Base-by-base conservation (phyloP, 2,113 vertebrate genomes). In the Panthera leo region DNA sequence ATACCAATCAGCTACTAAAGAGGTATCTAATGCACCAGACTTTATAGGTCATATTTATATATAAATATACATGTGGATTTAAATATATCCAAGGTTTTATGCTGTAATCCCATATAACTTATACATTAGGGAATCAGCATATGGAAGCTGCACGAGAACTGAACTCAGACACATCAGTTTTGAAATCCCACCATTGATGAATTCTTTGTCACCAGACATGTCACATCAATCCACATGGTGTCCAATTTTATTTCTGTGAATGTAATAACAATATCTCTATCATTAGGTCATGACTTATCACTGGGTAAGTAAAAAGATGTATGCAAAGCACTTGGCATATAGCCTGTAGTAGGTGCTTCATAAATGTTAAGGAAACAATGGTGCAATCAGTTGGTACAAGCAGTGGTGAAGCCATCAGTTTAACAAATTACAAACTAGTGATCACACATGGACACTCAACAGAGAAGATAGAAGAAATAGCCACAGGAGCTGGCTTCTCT, bases 101-200 rank as follows among this genome's bases (percentile, higher is more conserved):
- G 45, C 34, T 29, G 61, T 15, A 76, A 25, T 3, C 12, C 2
- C n/a, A 70, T 53, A 42, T 5, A 39, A 18, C 10, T 51, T 42
- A 16, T 36, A 42, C 65, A 31, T 86, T n/a, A 89, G 55, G 11
- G 11, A 90, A 87, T 29, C 10, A 61, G 31, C 8, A 18, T 51
- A 55, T 82, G 65, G 23, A 87, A 73, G 27, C 27, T n/a, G 14
- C 19, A 27, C 63, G 15, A 61, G 67, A 55, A 29, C 12, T 18
- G 76, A 42, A 73, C 63, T 87, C 21, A 87, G 65, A 82, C 15
- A 83, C 7, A 58, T 65, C 18, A 70, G 14, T 87, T 89, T 92
- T 71, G 19, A 27, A 63, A 78, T 42, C 12, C 5, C 23, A 51
- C 16, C 18, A 31, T 11, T 76, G 23, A 63, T 2, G 25, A 88